Percentiles rank a stretch among this genome's conserved stretches.
Evolutionary conservation across 23 tunicate species (phyloP).

Genomic region (Trididemnum clinides): DNA sequence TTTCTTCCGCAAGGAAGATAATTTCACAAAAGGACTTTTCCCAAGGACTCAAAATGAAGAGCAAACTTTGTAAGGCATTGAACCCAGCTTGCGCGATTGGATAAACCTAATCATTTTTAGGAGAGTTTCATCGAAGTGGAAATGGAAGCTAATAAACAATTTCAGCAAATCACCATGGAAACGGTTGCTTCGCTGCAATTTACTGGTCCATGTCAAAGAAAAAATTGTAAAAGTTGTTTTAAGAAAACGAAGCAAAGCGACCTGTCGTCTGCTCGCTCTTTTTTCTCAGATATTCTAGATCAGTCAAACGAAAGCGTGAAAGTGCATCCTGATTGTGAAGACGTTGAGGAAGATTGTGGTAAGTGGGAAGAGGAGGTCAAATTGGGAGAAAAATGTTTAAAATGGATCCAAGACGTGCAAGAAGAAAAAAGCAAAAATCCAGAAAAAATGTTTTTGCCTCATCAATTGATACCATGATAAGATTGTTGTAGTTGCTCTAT

Average conservation of each 20-base stretch:
- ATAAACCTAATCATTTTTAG: too few relatives aligned
- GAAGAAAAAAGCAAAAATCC: not conserved
- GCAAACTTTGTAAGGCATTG: too few relatives aligned
- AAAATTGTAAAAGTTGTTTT: not conserved
- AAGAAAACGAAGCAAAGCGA: not conserved
- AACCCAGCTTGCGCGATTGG: too few relatives aligned
- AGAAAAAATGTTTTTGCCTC: not conserved
- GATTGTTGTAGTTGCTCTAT: too few relatives aligned
- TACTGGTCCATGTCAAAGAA: not conserved
- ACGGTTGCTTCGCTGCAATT: not conserved
- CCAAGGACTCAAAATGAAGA: too few relatives aligned
- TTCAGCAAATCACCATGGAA: too few relatives aligned
- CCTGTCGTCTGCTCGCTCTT: not conserved
- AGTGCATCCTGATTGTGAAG: not conserved
- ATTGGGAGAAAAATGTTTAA: not conserved
- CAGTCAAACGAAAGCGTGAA: not conserved
- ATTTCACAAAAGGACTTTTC: too few relatives aligned
- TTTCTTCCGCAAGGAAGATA: too few relatives aligned
- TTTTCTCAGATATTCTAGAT: not conserved
- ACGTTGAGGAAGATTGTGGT: not conserved
- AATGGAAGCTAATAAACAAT: too few relatives aligned
- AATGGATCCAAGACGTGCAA: not conserved
- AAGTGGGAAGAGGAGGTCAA: too few relatives aligned
- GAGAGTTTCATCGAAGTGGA: too few relatives aligned
- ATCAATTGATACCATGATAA: not conserved